Conservation (phyloP, 2,113 vertebrate genomes). For the Phyllostomus discolor region DNA sequence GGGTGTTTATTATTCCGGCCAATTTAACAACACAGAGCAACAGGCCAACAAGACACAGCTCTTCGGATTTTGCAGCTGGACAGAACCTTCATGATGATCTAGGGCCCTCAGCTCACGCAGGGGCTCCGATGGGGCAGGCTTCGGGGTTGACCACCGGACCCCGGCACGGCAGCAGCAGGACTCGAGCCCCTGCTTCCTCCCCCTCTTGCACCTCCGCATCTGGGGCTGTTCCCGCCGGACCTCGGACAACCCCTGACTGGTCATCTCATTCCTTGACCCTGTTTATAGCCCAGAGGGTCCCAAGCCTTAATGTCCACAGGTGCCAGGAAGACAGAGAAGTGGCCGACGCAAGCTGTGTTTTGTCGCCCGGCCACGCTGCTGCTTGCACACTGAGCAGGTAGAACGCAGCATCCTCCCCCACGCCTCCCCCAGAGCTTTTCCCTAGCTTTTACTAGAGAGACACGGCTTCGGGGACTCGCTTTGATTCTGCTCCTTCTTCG, state of each 20-base stretch:
- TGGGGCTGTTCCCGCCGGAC: background rate
- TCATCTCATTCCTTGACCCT: background rate
- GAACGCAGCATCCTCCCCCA: background rate
- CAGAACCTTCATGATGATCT: background rate
- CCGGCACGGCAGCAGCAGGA: background rate
- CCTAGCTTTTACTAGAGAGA: background rate
- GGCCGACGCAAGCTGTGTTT: rapidly evolving
- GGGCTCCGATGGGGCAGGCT: background rate
- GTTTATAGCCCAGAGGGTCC: background rate
- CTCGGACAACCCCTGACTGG: background rate
- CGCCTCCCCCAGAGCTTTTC: background rate
- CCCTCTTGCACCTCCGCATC: background rate
- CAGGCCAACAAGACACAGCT: background rate
- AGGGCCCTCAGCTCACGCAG: background rate
- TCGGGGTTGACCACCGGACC: background rate
- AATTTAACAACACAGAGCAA: background rate
- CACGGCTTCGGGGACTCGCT: background rate
- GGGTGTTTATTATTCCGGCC: background rate
- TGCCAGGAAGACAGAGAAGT: background rate
- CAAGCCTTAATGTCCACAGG: background rate
- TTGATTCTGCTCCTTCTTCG: background rate
- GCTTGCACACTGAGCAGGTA: background rate
- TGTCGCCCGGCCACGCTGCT: background rate
- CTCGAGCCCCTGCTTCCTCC: background rate
- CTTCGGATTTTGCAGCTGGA: background rate